Evolutionary conservation across 2,797 vertebrate species (phyloP), one percentile per base, ranked within the genome.

Genomic region (Pseudomugil gertrudae): DNA sequence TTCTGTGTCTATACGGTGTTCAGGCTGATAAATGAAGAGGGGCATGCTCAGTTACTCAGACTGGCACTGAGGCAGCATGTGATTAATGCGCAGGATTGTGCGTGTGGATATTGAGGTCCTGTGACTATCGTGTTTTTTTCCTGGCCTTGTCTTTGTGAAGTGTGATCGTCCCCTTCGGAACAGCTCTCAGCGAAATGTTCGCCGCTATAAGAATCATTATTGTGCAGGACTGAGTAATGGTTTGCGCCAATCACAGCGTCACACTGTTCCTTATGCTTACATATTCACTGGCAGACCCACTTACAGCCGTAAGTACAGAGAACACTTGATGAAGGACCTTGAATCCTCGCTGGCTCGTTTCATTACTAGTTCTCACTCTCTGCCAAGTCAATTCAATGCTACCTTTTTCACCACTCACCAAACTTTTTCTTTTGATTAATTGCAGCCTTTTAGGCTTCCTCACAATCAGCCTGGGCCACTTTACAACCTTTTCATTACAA

Each of bases 371-470:
- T 74, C 76, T 77, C 74, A 54, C 67, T 85, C 67, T 60, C 51
- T 65, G 66, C 52, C 32, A 5, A 43, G 40, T 54, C 63, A 54
- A 61, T 74, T 74, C 56, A 5, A 9, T 3, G 29, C 54, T 53
- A 63, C 79, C 68, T 57, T 50, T 23, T n/a, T 21, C 23, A n/a
- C 61, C 0, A 35, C 71, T 56, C 57, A 68, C 53, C 62, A 68
- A 40, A 80, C 62, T 72, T 83, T 72, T 71, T 35, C 66, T 51
- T 57, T 76, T 79, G 81, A 88, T 88, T 89, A 91, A 90, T 83
- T 87, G 83, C 71, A 71, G 80, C 77, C 82, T 89, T 89, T 88
- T 84, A 85, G 76, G 60, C 72, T 77, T 55, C 40, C 72, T 76
- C 59, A 75, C 78, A 80, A 86, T 90, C 86, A 80, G 81, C 52